Percentiles rank a stretch among this genome's conserved stretches.
Evolutionary conservation across 2,888 invertebrate species (phyloP).

Genomic region (Neuroscelio doddi): DNA sequence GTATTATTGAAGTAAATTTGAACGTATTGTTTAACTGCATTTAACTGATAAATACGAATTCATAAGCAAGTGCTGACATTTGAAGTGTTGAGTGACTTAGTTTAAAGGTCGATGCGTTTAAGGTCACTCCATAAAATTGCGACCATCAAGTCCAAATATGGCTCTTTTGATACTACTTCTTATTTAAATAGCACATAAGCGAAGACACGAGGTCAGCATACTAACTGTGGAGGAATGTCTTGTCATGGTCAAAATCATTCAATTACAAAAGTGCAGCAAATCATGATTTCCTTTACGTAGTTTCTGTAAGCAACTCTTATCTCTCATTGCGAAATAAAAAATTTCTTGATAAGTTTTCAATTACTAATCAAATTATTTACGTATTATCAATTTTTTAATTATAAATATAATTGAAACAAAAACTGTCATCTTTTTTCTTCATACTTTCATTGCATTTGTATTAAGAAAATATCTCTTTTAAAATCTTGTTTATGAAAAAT

Average conservation of each 20-base stretch:
- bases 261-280: conserved; percentile 16
- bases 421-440: too few species aligned
- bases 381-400: too few species aligned
- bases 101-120: conserved; percentile 24
- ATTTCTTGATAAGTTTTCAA: too few species aligned
- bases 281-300: conserved; percentile 10
- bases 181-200: conserved; percentile 34
- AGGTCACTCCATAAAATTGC: conserved; percentile 30
- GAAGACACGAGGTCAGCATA: conserved; percentile 30
- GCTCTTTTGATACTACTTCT: conserved; percentile 25
- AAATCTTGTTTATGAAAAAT: too few species aligned
- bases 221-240: conserved; percentile 29
- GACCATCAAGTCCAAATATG: conserved; percentile 28
- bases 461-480: too few species aligned
- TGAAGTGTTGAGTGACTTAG: neutral
- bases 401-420: too few species aligned
- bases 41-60: neutral
- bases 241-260: conserved; percentile 33
- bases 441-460: too few species aligned
- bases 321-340: too few species aligned
- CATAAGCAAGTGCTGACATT: too few species aligned
- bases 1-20: neutral
- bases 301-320: too few species aligned
- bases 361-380: too few species aligned
- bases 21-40: neutral